Base-by-base conservation (phyloP, 2,113 vertebrate species). In the Gobius niger region DNA sequence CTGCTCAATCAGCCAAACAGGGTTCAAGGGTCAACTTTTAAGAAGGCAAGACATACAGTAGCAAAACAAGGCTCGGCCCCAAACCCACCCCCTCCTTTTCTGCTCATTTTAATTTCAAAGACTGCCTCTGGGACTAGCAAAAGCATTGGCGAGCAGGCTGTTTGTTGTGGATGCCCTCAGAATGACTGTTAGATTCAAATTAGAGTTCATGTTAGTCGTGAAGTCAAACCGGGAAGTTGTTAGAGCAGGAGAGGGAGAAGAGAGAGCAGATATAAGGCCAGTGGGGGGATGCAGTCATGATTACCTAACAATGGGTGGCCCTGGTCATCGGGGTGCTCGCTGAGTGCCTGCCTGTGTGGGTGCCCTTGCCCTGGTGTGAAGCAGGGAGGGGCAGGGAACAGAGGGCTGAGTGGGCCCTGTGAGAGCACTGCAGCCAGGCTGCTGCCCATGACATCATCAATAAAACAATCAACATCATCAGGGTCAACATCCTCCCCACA, bases 271-370 rank as follows among this genome's bases (percentile, higher is more conserved):
- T 81, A 90, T 85, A 89, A 89, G 87, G 79, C 89, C 83, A 88
- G 85, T 84, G 85, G 85, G 84, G 87, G 90, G 92, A 91, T 93
- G 92, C 90, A 92, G 91, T 92, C 85, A 88, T 89, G 90, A 92
- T 94, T 94, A 94, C 93, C 93, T 93, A 93, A 93, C 92, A 88
- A 82, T 56, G 83, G 88, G 85, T 82, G 88, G 87, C 87, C 91
- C 90, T 89, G 90, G 90, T 91, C 90, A 72, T 90, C 92, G 68
- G 85, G 88, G 90, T 89, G 87, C 88, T 83, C 83, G 92, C 89
- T 88, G 90, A 91, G 85, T 85, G 92, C 85, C 89, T 92, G 92
- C 72, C 77, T 93, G 91, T 89, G 89, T 87, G 81, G 92, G 82
- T 80, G 85, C 85, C 85, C 88, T 83, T 89, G 90, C 90, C 87